Evolutionary conservation across 2,888 invertebrate genomes (phyloP).

Genomic region (Therioaphis trifolii): DNA sequence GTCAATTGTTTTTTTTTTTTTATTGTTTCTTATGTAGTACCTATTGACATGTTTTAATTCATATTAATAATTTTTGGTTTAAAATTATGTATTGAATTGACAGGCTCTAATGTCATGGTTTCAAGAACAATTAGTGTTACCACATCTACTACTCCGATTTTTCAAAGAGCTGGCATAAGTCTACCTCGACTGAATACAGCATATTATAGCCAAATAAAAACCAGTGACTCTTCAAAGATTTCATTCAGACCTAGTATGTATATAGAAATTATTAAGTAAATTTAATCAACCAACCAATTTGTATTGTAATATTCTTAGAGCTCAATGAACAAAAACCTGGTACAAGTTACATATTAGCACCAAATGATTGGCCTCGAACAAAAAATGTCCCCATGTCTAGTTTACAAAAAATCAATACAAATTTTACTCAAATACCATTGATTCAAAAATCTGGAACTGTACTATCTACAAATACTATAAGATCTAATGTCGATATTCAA

Average conservation of each 20-base stretch:
- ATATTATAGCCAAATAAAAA: slow-evolving; percentile 31
- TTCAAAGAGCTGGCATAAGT: slow-evolving; percentile 18
- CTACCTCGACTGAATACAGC: slow-evolving; percentile 20
- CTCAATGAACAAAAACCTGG: slow-evolving; percentile 42
- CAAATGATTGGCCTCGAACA: slow-evolving; percentile 3
- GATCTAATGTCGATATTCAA: slow-evolving; percentile 35
- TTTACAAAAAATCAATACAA: slow-evolving; percentile 42
- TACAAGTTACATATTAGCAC: slow-evolving; percentile 41
- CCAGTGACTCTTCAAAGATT: neutral
- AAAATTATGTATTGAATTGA: slow-evolving; percentile 8
- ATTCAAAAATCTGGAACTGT: slow-evolving; percentile 35
- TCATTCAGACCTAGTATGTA: slow-evolving; percentile 42
- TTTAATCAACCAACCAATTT: neutral
- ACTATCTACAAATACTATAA: slow-evolving; percentile 12
- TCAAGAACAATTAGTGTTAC: neutral
- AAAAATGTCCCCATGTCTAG: slow-evolving; percentile 40
- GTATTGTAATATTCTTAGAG: neutral
- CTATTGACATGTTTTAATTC: no score
- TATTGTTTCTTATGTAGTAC: no score
- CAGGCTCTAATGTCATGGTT: neutral
- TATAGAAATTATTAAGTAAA: neutral
- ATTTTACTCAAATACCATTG: slow-evolving; percentile 51
- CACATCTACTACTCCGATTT: slow-evolving; percentile 1
- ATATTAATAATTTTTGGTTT: no score
- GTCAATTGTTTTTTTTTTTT: no score